phyloP scores from a whole-genome alignment of 2,797 vertebrate species.

The Thunnus albacares region DNA sequence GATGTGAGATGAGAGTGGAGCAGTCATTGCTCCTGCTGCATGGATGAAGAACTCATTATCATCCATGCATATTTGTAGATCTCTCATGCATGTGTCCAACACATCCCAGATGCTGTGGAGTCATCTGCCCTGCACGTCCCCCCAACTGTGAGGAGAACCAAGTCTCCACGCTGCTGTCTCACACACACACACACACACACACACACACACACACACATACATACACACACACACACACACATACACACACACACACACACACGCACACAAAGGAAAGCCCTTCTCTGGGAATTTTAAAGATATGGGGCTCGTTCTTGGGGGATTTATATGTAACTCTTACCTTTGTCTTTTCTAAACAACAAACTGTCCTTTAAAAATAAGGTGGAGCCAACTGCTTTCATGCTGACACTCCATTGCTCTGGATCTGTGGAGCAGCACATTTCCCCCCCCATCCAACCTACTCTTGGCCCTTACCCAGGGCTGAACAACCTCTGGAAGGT shows the following conservation, averaged over 20 bases:
- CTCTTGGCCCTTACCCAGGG: background rate
- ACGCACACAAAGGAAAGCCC: background rate
- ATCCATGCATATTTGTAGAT: conserved; percentile 50
- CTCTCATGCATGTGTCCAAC: conserved; percentile 57
- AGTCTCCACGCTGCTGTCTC: conserved; percentile 44
- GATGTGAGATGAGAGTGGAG: background rate
- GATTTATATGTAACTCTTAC: background rate
- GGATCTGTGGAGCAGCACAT: background rate
- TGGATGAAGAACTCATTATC: conserved; percentile 51
- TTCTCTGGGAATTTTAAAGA: background rate
- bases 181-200: conserved; percentile 1
- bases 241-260: conserved; percentile 4
- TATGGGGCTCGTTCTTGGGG: too few species aligned
- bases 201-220: conserved; percentile 10
- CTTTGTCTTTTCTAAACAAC: background rate
- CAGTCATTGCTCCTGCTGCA: conserved; percentile 19
- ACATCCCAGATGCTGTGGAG: conserved; percentile 66
- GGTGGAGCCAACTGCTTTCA: background rate
- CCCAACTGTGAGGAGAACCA: conserved; percentile 48
- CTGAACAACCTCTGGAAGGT: background rate
- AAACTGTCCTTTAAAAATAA: too few species aligned
- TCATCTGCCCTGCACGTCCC: conserved; percentile 55
- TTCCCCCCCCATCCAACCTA: background rate
- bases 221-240: conserved; percentile 7
- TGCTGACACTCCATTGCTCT: background rate